Conservation (phyloP, 35 echinoderm and acorn worm genomes). For the Hemicentrotus pulcherrimus region DNA sequence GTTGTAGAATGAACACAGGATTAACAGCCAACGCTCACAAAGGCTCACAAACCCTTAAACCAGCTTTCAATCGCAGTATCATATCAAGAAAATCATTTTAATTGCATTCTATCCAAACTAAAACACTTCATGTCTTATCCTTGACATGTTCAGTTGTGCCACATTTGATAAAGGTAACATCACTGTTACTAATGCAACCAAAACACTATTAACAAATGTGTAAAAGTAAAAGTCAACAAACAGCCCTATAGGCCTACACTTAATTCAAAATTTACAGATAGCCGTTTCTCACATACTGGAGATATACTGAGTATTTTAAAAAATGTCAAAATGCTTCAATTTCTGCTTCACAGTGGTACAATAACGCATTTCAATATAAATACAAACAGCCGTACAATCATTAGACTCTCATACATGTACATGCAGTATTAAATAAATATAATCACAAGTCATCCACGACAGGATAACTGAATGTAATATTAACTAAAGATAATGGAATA, state of each 20-base stretch:
- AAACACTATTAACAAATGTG: neutral
- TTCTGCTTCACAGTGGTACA: neutral
- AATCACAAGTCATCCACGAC: neutral
- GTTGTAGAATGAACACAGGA: too few relatives aligned
- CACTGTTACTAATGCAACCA: neutral
- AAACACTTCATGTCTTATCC: neutral
- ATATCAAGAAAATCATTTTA: too few relatives aligned
- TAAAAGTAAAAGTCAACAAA: neutral
- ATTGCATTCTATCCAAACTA: neutral
- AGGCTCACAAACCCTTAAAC: too few relatives aligned
- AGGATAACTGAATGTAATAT: neutral
- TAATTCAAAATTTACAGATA: conserved; percentile 16
- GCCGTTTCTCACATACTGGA: neutral
- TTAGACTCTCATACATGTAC: neutral
- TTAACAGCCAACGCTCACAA: too few relatives aligned
- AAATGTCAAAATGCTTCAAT: conserved; percentile 3
- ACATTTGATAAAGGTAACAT: neutral
- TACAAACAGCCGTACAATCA: neutral
- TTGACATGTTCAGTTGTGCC: neutral
- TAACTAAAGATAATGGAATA: too few relatives aligned
- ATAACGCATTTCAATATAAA: neutral
- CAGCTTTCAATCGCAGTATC: too few relatives aligned
- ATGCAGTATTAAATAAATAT: neutral
- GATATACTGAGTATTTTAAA: neutral
- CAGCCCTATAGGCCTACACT: neutral